A percentile compares a stretch with the other conserved stretches of the same genome.
These are phyloP conservation scores for Aplochiton taeniatus DNA, from an alignment of 2,797 vertebrate genomes.

Conservation along the genomic window DNA sequence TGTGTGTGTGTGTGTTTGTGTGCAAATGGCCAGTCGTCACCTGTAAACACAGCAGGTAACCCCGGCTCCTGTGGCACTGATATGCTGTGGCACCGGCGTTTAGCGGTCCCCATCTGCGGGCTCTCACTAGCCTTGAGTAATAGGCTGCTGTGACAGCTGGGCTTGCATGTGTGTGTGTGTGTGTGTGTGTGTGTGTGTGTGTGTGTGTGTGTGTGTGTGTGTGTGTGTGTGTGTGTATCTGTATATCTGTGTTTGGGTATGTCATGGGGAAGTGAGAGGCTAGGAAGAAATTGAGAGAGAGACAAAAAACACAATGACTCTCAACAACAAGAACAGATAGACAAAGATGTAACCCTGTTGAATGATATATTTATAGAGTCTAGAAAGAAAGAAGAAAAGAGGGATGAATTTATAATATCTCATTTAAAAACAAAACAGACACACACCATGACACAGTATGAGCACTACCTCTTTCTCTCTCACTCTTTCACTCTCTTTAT, in stretches of 20 bases:
- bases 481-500: too few relatives aligned
- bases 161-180: constrained; percentile 52
- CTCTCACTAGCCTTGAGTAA: constrained; percentile 68
- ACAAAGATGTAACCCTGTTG: too few relatives aligned
- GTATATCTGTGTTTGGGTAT: constrained; percentile 9
- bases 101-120: constrained; percentile 70
- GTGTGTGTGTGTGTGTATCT: not conserved
- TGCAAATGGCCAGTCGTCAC: constrained; percentile 64
- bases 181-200: constrained; percentile 39
- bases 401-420: too few relatives aligned
- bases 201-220: not conserved
- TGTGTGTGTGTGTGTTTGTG: constrained; percentile 32
- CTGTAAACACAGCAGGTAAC: constrained; percentile 72
- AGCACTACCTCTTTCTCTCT: not conserved
- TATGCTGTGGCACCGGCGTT: constrained; percentile 71
- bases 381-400: too few relatives aligned
- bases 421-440: too few relatives aligned
- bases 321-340: too few relatives aligned
- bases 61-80: constrained; percentile 59
- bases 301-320: too few relatives aligned
- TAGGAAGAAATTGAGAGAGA: too few relatives aligned
- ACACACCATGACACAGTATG: not conserved
- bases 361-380: too few relatives aligned
- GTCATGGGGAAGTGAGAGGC: too few relatives aligned
- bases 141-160: constrained; percentile 70